Conservation (phyloP, 2,888 invertebrate genomes). For the Nipponacmea schrenckii region DNA sequence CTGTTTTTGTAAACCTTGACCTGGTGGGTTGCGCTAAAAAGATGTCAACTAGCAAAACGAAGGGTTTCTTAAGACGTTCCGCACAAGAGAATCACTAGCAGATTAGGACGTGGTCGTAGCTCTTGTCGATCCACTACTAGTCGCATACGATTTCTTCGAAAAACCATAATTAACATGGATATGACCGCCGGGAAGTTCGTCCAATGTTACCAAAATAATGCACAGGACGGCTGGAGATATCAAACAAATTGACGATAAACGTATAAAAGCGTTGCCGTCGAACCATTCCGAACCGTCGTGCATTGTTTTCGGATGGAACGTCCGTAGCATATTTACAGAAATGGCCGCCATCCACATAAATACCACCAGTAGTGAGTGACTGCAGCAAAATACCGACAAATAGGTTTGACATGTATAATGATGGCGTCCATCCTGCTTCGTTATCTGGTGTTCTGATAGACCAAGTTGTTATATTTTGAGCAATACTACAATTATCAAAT, state of each 20-base stretch:
- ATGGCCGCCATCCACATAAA: constrained; percentile 24
- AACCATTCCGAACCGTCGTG: background rate
- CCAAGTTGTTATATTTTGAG: too few relatives aligned
- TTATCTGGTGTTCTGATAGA: too few relatives aligned
- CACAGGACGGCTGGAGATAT: background rate
- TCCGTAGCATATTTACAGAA: constrained; percentile 21
- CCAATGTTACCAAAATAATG: background rate
- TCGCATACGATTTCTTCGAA: background rate
- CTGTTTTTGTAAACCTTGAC: too few relatives aligned
- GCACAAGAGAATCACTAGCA: too few relatives aligned
- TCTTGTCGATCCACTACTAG: too few relatives aligned
- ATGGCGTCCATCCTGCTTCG: too few relatives aligned
- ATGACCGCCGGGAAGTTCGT: background rate
- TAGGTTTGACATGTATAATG: too few relatives aligned
- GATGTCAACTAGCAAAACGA: too few relatives aligned
- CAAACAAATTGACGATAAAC: background rate
- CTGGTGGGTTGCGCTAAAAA: too few relatives aligned
- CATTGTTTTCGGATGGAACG: constrained; percentile 9
- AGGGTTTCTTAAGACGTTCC: too few relatives aligned
- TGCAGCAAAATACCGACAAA: constrained; percentile 17
- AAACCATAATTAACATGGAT: constrained; percentile 13
- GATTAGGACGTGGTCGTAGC: too few relatives aligned
- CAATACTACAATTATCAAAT: too few relatives aligned
- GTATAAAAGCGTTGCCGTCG: background rate
- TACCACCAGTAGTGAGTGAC: constrained; percentile 23